A percentile compares a stretch with the other conserved stretches of the same genome.
Conservation (phyloP, 2,888 invertebrate genomes). For the Eretmocerus hayati region DNA sequence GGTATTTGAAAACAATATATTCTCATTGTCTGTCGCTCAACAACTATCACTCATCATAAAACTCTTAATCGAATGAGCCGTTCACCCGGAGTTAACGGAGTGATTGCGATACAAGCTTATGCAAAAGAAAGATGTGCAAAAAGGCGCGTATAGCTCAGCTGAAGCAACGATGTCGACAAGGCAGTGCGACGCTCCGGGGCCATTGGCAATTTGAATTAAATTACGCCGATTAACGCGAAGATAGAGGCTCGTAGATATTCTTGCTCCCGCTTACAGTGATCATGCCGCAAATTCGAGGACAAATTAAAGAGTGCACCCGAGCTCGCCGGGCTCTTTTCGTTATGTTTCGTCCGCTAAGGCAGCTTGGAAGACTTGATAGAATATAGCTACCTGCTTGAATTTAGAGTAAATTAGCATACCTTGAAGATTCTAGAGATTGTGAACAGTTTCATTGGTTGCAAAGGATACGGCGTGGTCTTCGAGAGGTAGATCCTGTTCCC, state of each 20-base stretch:
- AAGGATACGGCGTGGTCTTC: too few relatives aligned
- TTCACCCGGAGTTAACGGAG: too few relatives aligned
- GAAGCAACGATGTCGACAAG: too few relatives aligned
- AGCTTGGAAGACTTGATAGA: conserved; percentile 10
- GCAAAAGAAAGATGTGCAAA: background rate
- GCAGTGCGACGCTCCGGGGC: too few relatives aligned
- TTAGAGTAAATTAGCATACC: conserved; percentile 36
- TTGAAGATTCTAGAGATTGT: conserved; percentile 25
- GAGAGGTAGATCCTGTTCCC: too few relatives aligned
- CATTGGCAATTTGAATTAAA: conserved; percentile 21
- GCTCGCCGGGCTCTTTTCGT: background rate
- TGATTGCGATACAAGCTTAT: too few relatives aligned
- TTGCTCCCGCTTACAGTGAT: conserved; percentile 13
- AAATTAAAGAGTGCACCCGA: conserved; percentile 22
- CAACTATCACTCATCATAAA: too few relatives aligned
- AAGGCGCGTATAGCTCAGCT: background rate
- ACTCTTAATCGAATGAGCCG: too few relatives aligned
- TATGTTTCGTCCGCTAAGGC: background rate
- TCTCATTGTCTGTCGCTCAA: too few relatives aligned
- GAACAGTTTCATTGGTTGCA: too few relatives aligned
- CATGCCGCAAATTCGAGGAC: conserved; percentile 16
- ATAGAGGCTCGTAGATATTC: too few relatives aligned
- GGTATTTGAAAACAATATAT: background rate
- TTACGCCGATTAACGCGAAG: conserved; percentile 21
- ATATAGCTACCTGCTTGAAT: conserved; percentile 33